These are phyloP conservation scores for Spialia ferax DNA, from an alignment of 2,888 invertebrate species.

Conservation along the genomic window DNA sequence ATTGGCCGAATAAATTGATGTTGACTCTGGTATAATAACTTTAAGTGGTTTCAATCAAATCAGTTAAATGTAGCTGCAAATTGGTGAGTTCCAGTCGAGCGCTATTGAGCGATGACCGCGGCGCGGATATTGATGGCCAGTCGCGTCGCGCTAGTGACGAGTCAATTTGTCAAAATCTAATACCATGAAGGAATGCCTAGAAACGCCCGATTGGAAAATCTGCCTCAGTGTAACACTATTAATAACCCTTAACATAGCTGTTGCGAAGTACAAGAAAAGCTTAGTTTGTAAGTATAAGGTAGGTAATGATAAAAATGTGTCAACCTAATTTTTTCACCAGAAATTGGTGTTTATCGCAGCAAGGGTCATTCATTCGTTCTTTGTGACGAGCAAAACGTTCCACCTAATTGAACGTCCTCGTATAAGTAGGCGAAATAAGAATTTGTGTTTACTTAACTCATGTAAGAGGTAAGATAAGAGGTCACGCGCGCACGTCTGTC, in stretches of 20 bases:
- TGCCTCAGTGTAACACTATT: background rate
- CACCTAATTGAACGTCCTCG: constrained; percentile 2
- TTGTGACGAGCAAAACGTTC: constrained; percentile 7
- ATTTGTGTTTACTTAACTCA: constrained; percentile 51
- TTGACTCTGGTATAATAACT: constrained; percentile 54
- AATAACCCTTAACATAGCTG: background rate
- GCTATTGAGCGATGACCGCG: constrained; percentile 81
- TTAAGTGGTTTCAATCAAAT: constrained; percentile 80
- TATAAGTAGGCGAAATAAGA: constrained; percentile 29
- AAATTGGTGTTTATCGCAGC: constrained; percentile 3
- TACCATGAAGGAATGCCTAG: constrained; percentile 60
- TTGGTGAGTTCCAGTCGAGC: constrained; percentile 82
- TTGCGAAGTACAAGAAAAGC: background rate
- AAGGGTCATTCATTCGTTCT: background rate
- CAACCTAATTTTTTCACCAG: background rate
- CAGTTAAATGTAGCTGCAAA: constrained; percentile 85
- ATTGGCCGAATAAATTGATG: constrained; percentile 6
- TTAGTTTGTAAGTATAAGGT: no score
- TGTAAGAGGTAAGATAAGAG: constrained; percentile 69
- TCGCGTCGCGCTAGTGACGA: constrained; percentile 70
- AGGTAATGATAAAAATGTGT: background rate
- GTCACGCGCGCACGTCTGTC: constrained; percentile 82
- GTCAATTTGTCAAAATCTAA: constrained; percentile 79
- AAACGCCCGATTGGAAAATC: constrained; percentile 10
- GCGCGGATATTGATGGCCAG: constrained; percentile 76